These are phyloP conservation scores for Aplidium turbinatum DNA, from an alignment of 23 tunicate species.

Conservation along the genomic window DNA sequence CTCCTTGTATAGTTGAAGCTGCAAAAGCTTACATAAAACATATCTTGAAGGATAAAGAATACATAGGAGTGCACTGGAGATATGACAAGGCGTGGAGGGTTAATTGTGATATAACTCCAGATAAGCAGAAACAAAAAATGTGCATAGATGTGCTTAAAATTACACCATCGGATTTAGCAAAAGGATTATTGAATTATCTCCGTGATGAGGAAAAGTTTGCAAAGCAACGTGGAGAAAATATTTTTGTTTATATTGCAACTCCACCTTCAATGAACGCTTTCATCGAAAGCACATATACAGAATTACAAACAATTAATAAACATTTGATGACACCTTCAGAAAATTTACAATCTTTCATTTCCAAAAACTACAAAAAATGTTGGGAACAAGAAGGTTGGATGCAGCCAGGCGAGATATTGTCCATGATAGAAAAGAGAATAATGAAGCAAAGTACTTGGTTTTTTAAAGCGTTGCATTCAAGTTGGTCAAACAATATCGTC, in stretches of 20 bases:
- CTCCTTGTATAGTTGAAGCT: slow-evolving; percentile 4
- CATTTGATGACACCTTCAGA: not conserved
- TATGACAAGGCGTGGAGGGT: slow-evolving; percentile 4
- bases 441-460: slow-evolving; percentile 8
- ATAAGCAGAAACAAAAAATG: not conserved
- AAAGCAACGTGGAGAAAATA: too few relatives aligned
- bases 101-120: not conserved
- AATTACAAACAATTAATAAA: not conserved
- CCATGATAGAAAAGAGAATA: not conserved
- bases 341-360: not conserved
- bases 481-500: slow-evolving; percentile 2
- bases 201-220: too few relatives aligned
- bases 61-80: slow-evolving; percentile 19
- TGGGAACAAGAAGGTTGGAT: slow-evolving; percentile 8
- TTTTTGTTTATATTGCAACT: slow-evolving; percentile 5
- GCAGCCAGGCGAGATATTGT: not conserved
- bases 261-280: not conserved
- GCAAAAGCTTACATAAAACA: not conserved
- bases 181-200: not conserved
- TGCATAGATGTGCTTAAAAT: not conserved
- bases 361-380: not conserved
- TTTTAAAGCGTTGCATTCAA: not conserved
- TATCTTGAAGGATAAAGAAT: not conserved
- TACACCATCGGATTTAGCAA: not conserved
- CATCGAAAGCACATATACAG: not conserved